Percentiles rank a stretch among this genome's conserved stretches.
Conservation (phyloP, 2,797 vertebrate genomes). For the Scolopax bukidnonensis region DNA sequence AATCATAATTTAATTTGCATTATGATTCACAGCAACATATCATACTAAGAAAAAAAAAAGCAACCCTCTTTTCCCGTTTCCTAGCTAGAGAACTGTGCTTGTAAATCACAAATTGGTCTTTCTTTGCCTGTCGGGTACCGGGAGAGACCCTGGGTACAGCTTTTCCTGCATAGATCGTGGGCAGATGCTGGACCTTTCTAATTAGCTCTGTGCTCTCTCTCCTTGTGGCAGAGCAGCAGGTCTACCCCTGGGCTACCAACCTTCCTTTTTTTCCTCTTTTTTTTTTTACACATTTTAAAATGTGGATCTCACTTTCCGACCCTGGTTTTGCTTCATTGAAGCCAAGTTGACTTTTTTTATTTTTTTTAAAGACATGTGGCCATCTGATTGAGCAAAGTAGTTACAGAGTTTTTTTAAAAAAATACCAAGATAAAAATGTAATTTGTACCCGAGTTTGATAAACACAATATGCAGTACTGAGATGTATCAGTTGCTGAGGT, state of each 20-base stretch:
- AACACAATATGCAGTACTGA: background rate
- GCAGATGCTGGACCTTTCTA: background rate
- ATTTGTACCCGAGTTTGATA: background rate
- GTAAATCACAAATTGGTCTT: background rate
- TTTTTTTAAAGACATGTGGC: background rate
- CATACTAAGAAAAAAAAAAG: background rate
- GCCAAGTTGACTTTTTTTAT: background rate
- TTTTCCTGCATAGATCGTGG: background rate
- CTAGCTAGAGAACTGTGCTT: background rate
- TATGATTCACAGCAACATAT: slow-evolving; percentile 28
- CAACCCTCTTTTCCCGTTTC: background rate
- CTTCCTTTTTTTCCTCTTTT: background rate
- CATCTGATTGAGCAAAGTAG: background rate
- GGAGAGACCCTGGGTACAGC: background rate
- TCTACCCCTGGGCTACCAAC: background rate
- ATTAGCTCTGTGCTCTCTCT: background rate
- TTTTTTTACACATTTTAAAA: background rate
- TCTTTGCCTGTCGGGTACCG: background rate
- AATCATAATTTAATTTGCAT: slow-evolving; percentile 63
- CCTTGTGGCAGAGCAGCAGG: background rate
- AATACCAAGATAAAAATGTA: background rate
- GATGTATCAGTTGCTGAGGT: background rate
- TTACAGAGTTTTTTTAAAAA: background rate
- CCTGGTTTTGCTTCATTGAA: background rate
- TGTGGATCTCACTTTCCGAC: background rate